Evolutionary conservation across 2,888 invertebrate species (phyloP).

Genomic region (Noctua pronuba): DNA sequence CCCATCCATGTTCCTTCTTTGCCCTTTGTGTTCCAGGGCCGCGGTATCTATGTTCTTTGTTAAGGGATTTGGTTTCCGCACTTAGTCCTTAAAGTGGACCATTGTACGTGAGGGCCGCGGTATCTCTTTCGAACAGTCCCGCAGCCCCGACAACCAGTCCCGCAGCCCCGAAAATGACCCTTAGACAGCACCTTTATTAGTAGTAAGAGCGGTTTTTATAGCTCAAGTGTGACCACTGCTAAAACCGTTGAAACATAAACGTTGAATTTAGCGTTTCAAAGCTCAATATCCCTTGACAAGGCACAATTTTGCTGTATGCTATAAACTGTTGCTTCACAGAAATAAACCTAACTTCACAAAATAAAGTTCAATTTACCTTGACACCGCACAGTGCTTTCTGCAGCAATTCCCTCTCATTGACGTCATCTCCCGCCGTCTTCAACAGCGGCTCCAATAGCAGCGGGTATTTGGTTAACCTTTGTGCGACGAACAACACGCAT

Average conservation of each 20-base stretch:
- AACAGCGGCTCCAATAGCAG: slow-evolving; percentile 97
- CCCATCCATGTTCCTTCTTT: too few species aligned
- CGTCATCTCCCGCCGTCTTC: slow-evolving; percentile 96
- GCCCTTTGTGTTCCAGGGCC: too few species aligned
- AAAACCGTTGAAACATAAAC: not conserved
- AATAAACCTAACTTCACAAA: not conserved
- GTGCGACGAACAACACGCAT: slow-evolving; percentile 98
- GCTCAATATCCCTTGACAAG: not conserved
- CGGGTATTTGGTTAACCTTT: slow-evolving; percentile 98
- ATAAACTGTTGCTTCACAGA: not conserved
- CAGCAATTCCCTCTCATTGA: slow-evolving; percentile 94
- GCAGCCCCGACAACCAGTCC: too few species aligned
- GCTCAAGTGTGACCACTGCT: not conserved
- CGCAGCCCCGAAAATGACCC: too few species aligned
- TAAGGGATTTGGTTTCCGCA: too few species aligned
- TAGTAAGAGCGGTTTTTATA: not conserved
- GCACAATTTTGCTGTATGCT: not conserved
- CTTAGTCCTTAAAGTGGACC: too few species aligned
- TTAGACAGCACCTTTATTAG: not conserved
- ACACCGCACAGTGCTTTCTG: slow-evolving; percentile 95
- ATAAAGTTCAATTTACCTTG: slow-evolving; percentile 88
- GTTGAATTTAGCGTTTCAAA: not conserved
- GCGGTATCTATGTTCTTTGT: too few species aligned
- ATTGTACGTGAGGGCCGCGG: too few species aligned
- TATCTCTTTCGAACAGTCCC: too few species aligned